Conservation (phyloP, 1,140 invertebrate genomes). For the Drosophila virilis region DNA sequence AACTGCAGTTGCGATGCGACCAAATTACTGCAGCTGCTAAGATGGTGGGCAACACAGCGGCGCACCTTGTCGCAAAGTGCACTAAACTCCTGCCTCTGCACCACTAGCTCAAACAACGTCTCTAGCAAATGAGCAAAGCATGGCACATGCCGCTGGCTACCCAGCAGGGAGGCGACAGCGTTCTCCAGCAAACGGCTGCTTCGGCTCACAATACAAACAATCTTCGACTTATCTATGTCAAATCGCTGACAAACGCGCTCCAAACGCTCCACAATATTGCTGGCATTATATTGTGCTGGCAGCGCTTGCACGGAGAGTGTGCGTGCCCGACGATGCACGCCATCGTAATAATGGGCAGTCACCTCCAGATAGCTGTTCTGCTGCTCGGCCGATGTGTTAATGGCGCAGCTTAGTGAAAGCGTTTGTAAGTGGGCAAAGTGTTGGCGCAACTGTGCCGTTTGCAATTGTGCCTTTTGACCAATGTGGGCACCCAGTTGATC, state of each 20-base stretch:
- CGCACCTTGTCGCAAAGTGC: conserved; percentile 35
- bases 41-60: neutral
- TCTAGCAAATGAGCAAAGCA: conserved; percentile 43
- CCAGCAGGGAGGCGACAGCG: conserved; percentile 28
- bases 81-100: conserved; percentile 25
- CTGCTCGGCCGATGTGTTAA: conserved; percentile 3
- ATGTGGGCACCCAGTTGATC: conserved; percentile 25
- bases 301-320: conserved; percentile 32
- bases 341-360: conserved; percentile 40
- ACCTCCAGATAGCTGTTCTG: conserved; percentile 35
- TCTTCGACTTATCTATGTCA: conserved; percentile 46
- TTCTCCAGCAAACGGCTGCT: conserved; percentile 27
- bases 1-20: neutral
- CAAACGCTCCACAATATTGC: conserved; percentile 37
- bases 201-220: conserved; percentile 41
- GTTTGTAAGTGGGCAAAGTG: conserved; percentile 15
- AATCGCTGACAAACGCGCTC: conserved; percentile 40
- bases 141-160: conserved; percentile 40
- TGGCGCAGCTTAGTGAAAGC: conserved; percentile 38
- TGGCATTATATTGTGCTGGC: conserved; percentile 22
- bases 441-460: conserved; percentile 17
- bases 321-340: conserved; percentile 15
- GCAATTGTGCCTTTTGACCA: conserved; percentile 15
- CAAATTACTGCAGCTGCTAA: neutral
- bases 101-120: conserved; percentile 14